Evolutionary conservation across 92 coral and sea anemone genomes (phyloP).

Genomic region (Bergia puertoricense): DNA sequence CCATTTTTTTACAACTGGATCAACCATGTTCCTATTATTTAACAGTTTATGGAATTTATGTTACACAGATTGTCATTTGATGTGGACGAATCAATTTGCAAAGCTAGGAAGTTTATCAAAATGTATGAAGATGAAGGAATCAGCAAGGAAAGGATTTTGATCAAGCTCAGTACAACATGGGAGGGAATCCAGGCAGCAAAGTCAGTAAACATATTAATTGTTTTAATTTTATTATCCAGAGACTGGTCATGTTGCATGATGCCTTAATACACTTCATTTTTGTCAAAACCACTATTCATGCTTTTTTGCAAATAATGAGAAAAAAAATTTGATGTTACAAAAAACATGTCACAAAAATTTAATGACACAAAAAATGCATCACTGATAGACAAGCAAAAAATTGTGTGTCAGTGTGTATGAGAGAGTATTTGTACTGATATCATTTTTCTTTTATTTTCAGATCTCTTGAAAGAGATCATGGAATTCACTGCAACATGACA

Average conservation of each 20-base stretch:
- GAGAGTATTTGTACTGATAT: too few species aligned
- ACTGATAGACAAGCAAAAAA: too few species aligned
- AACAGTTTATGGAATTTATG: neutral
- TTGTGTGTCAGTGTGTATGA: too few species aligned
- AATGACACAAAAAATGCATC: too few species aligned
- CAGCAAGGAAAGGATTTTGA: constrained; percentile 88
- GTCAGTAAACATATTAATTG: constrained; percentile 45
- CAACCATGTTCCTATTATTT: too few species aligned
- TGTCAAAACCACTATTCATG: too few species aligned
- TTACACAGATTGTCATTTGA: constrained; percentile 87
- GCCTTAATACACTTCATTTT: too few species aligned
- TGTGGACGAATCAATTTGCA: constrained; percentile 79
- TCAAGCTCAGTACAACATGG: constrained; percentile 97
- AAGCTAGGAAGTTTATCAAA: constrained; percentile 85
- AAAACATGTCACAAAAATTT: too few species aligned
- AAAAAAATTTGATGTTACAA: too few species aligned
- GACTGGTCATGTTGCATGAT: too few species aligned
- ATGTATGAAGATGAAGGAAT: constrained; percentile 85
- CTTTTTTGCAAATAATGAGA: neutral
- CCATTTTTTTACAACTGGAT: too few species aligned
- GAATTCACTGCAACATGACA: constrained; percentile 95
- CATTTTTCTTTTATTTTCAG: constrained; percentile 45
- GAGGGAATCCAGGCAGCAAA: constrained; percentile 96
- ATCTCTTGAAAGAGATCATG: constrained; percentile 80
- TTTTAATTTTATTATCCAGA: neutral